phyloP scores from a whole-genome alignment of 2,797 vertebrate genomes.

The Hirundo rustica region DNA sequence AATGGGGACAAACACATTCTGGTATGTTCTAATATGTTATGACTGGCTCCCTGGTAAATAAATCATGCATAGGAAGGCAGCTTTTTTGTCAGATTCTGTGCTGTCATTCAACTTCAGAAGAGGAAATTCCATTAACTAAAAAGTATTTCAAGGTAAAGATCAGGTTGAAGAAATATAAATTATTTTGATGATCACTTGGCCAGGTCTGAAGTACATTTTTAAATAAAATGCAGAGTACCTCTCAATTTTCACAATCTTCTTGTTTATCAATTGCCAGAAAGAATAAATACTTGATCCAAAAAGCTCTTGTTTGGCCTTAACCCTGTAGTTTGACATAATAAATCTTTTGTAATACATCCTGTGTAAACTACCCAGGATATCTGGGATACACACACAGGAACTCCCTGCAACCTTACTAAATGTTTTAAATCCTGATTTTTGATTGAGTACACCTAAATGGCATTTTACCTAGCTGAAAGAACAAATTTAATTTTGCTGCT shows the following conservation, averaged over 20 bases:
- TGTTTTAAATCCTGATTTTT: neutral
- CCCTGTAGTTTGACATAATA: neutral
- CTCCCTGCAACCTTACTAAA: neutral
- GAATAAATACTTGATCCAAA: neutral
- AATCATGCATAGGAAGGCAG: neutral
- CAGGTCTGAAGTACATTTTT: neutral
- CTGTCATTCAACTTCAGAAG: neutral
- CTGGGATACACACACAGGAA: neutral
- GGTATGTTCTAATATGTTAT: neutral
- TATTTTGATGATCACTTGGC: neutral
- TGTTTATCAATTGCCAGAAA: neutral
- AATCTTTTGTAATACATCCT: neutral
- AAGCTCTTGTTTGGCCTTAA: neutral
- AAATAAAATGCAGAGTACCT: neutral
- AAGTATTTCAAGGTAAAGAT: neutral
- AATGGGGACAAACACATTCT: neutral
- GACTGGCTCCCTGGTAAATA: neutral
- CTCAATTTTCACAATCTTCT: neutral
- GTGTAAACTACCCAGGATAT: neutral
- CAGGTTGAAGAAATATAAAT: neutral
- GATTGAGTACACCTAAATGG: neutral
- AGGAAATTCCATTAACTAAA: neutral
- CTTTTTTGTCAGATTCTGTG: neutral
- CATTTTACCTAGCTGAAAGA: neutral
- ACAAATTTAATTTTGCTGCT: neutral